phyloP scores from a whole-genome alignment of 2,888 invertebrate species.

The Oxycera nigricornis region DNA sequence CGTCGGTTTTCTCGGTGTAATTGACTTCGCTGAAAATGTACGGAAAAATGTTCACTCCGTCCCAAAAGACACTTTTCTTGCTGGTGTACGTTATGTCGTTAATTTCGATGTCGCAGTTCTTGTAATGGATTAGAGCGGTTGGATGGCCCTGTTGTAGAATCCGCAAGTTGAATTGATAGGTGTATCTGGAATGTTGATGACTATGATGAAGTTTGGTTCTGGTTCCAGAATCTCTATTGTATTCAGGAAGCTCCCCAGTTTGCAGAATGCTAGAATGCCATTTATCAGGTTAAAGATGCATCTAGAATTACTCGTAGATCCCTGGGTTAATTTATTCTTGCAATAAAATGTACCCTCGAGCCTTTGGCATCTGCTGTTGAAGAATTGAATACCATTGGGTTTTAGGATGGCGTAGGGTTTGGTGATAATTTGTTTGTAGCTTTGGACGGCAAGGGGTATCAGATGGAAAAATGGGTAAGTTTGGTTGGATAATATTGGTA shows the following conservation, averaged over 20 bases:
- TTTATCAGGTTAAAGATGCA: neutral
- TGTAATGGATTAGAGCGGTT: neutral
- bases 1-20: too few relatives aligned
- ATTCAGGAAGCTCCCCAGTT: neutral
- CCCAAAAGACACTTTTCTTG: neutral
- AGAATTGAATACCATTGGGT: too few relatives aligned
- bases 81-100: neutral
- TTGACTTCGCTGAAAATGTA: neutral
- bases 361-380: too few relatives aligned
- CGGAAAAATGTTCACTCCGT: neutral
- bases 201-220: neutral
- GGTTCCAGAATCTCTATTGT: neutral
- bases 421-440: neutral
- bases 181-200: neutral
- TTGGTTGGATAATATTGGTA: constrained; percentile 9
- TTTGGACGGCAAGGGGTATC: neutral
- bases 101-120: neutral
- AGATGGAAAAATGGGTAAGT: constrained; percentile 19
- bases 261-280: neutral
- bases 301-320: neutral
- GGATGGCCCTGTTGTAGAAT: neutral
- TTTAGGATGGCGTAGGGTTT: constrained; percentile 11
- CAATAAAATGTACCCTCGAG: neutral
- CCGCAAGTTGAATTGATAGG: neutral
- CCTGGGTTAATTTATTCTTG: neutral